Evolutionary conservation across 2,888 invertebrate species (phyloP).

Genomic region (Phengaris alcon): DNA sequence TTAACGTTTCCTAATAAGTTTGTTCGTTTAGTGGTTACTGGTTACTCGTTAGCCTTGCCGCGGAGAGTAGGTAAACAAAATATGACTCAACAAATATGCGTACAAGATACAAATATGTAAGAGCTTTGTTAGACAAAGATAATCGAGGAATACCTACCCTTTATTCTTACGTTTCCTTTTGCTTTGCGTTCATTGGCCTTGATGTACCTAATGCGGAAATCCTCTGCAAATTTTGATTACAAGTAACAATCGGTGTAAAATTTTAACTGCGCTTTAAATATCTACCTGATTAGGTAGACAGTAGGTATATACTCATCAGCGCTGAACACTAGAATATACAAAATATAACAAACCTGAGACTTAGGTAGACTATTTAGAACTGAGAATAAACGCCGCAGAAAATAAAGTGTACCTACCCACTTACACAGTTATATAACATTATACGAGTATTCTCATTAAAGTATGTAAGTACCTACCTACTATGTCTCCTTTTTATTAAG

Average conservation of each 20-base stretch:
- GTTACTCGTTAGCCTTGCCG: slow-evolving; percentile 12
- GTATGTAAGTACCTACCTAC: no score
- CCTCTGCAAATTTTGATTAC: slow-evolving; percentile 9
- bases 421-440: no score
- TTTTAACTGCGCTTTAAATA: background rate
- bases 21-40: background rate
- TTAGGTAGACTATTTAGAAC: no score
- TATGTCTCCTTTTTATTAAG: no score
- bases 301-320: no score
- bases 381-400: no score
- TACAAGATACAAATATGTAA: background rate
- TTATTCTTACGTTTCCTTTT: background rate
- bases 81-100: slow-evolving; percentile 26
- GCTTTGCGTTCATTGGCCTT: background rate
- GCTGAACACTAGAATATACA: no score
- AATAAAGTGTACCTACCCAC: no score
- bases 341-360: no score
- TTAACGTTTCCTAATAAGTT: slow-evolving; percentile 19
- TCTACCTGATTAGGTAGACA: no score
- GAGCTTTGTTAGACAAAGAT: slow-evolving; percentile 19
- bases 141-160: slow-evolving; percentile 5
- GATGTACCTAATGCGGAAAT: slow-evolving; percentile 22
- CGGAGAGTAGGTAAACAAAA: slow-evolving; percentile 10
- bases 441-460: no score
- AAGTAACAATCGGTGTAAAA: background rate